phyloP scores from a whole-genome alignment of 2,888 invertebrate species.

The Drosophila gaucha region DNA sequence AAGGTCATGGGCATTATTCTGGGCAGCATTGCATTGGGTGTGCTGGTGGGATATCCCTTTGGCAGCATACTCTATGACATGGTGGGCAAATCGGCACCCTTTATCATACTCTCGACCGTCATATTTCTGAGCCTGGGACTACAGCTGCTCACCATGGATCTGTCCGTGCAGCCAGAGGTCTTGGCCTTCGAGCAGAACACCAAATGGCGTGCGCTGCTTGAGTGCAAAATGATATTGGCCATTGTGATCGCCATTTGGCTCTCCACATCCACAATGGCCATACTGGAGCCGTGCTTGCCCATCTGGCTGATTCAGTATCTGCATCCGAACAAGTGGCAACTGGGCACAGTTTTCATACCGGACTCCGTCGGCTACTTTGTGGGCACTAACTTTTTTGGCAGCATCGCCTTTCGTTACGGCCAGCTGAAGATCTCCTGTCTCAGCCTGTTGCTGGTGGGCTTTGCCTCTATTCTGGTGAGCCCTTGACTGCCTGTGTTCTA shows the following conservation, averaged over 20 bases:
- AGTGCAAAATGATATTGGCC: conserved; percentile 88
- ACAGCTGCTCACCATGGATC: conserved; percentile 82
- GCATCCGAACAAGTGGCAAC: conserved; percentile 87
- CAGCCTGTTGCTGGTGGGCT: conserved; percentile 88
- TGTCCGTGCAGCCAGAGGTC: conserved; percentile 82
- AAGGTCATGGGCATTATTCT: conserved; percentile 92
- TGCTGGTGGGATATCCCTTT: conserved; percentile 92
- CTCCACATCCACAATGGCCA: conserved; percentile 92
- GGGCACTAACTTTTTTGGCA: conserved; percentile 92
- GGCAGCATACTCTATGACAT: conserved; percentile 92
- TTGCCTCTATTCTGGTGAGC: conserved; percentile 88
- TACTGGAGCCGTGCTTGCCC: conserved; percentile 92
- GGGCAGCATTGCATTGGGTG: conserved; percentile 92
- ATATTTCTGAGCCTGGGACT: conserved; percentile 86
- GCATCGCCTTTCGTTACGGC: conserved; percentile 88
- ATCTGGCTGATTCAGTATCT: conserved; percentile 89
- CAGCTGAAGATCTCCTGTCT: conserved; percentile 88
- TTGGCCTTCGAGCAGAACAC: conserved; percentile 72
- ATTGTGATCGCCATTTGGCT: conserved; percentile 90
- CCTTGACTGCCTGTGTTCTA: too few relatives aligned
- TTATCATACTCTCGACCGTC: conserved; percentile 88
- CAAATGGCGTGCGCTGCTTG: conserved; percentile 87
- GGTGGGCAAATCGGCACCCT: conserved; percentile 90
- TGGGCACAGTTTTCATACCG: conserved; percentile 93
- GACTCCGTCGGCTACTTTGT: conserved; percentile 93